Base-by-base conservation (phyloP, 2,888 invertebrate genomes). In the Pseudococcus longispinus region DNA sequence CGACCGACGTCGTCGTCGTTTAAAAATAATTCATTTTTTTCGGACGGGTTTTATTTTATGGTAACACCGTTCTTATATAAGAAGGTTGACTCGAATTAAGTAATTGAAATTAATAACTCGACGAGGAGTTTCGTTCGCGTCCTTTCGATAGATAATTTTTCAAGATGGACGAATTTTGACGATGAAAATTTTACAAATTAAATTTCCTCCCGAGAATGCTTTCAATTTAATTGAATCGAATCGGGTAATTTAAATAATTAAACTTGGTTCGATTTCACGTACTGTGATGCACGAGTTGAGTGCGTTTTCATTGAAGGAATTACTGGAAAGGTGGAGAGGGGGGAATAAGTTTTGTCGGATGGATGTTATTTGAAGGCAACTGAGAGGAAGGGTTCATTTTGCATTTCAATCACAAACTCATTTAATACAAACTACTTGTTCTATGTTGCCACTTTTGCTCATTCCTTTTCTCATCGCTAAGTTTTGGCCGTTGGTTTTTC, bases 51-150 rank as follows among this genome's bases (percentile, higher is more conserved):
- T n/a, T n/a, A n/a, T n/a, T 23, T 20, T 60, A 20, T 23, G 60
- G 3, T 5, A 20, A 9, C 9, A 9, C 23, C 9, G 20, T 23
- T 23, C 23, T 23, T n/a, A n/a, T 3, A 8, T 60, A 60, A 60
- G 60, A 60, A 60, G 23, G 23, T 60, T 23, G 23, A 23, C 11
- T 60, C 60, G 60, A 60, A 60, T 18, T 55, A 55, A 18, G 55
- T 55, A 55, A 55, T 55, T 55, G 55, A 55, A 55, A 55, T 55
- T 60, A 60, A 60, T 60, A 55, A 55, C 55, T 55, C n/a, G 55
- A 60, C 60, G 23, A 23, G 60, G 8, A 60, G 60, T 23, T 60
- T 9, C 37, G 37, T 8, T n/a, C 2, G 5, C 37, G 37, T 37
- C 9, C 23, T 60, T 60, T 60, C 23, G 60, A 60, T 60, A 60